Base-by-base conservation (phyloP, 2,797 vertebrate species). In the Menidia menidia region DNA sequence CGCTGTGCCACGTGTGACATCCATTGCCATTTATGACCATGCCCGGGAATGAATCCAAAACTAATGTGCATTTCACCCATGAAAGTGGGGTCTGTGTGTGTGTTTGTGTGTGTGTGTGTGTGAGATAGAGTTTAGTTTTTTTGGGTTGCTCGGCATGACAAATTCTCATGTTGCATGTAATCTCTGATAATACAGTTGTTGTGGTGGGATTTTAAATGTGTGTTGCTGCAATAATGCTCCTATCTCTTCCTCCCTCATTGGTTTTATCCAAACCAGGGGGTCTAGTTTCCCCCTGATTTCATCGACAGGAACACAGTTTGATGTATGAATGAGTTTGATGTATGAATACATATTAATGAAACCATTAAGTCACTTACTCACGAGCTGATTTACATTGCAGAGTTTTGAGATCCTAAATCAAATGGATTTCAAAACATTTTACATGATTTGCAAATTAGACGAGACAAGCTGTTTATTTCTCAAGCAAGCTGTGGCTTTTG, bases 271-370 rank as follows among this genome's bases (percentile, higher is more conserved):
- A 88, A 88, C 75, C 44, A 12, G 73, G 60, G 78, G 11, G 43
- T 81, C 81, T 64, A 25, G 67, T 84, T 86, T 88, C 75, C 80
- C 82, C 74, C 81, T 86, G 72, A 86, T 87, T 78, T 60, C 73
- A 82, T 85, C 92, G 85, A 91, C 88, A 87, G 25, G 25, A 25
- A 25, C 25, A 25, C 25, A 25, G 25, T 25, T 25, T 25, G 25
- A 25, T 68, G 82, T 76, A 69, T 83, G 77, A 68, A 30, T 60
- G 35, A 39, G 73, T 75, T 53, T 69, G 60, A 87, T 81, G 78
- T 83, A 74, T 52, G n/a, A 69, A 89, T 91, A 74, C 89, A 93
- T 92, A 91, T 92, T 92, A 91, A 93, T 91, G 78, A 87, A 66
- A 84, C 59, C 64, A 87, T 85, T 71, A 81, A 78, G 84, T 73